Base-by-base conservation (phyloP, 2,888 invertebrate species). In the Megaustenia siamemsis region DNA sequence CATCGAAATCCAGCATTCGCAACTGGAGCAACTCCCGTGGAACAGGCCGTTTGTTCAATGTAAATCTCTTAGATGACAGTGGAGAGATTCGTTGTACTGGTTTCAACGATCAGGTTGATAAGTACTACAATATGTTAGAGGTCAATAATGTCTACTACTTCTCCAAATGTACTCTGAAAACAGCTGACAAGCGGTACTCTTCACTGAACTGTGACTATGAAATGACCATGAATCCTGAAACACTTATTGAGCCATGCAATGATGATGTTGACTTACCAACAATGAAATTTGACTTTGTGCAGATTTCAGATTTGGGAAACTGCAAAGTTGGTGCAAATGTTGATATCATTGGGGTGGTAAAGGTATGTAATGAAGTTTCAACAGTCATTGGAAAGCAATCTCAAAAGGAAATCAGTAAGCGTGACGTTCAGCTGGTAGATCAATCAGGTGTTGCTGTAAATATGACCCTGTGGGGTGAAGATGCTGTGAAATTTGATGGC, bases 21-120 rank as follows among this genome's bases (percentile, higher is more conserved):
- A 96, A 96, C 0, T 99, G 98, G 97, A 97, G 96, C 87, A 99
- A 99, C 94, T 96, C 97, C 0, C 95, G 96, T 84, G 98, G 98
- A 0, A 98, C 98, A 94, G 99, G 99, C 0, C 97, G 97, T 93
- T 95, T 99, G 3, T 99, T 99, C 94, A 97, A 96, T 86, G 96
- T 98, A 95, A 98, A 98, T 94, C 94, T 99, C n/a, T 95, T 97
- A 86, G 99, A 99, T 94, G 98, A 98, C 91, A 97, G 96, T 86
- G 98, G 98, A 2, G 98, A 99, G 94, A 98, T 99, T 89, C 95
- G 97, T 87, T 97, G 97, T 63, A 98, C 98, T 0, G 98, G 96
- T 2, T 99, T 99, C 93, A 96, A 96, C 89, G 97, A 97, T 82
- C 95, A 96, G 89, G 97, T 97, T 87, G 98, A 98, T 91, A 97